A percentile compares a stretch with the other conserved stretches of the same genome.
These are phyloP conservation scores for Ypsolopha scabrella DNA, from an alignment of 2,888 invertebrate species.

Conservation along the genomic window DNA sequence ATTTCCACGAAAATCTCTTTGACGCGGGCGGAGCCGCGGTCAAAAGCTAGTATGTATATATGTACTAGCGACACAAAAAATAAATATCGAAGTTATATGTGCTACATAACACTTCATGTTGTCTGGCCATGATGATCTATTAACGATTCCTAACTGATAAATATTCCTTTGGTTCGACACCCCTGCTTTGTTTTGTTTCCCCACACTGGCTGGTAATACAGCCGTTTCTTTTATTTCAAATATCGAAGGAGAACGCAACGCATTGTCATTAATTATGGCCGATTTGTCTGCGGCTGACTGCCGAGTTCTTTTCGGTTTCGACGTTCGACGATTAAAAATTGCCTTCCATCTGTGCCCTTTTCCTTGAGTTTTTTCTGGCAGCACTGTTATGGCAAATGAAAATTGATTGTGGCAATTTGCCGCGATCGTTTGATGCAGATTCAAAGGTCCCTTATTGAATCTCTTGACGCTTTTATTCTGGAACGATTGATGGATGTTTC, in stretches of 20 bases:
- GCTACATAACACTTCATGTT: no score
- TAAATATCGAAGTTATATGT: no score
- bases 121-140: no score
- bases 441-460: conserved; percentile 36
- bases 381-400: conserved; percentile 35
- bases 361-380: conserved; percentile 15
- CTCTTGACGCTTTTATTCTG: conserved; percentile 32
- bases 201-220: conserved; percentile 20
- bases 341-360: conserved; percentile 39
- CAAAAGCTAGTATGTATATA: no score
- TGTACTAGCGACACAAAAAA: no score
- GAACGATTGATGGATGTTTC: conserved; percentile 41
- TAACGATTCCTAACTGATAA: no score
- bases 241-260: conserved; percentile 50
- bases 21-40: no score
- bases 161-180: conserved; percentile 70
- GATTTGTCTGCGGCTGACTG: conserved; percentile 63
- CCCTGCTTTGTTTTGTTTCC: conserved; percentile 39
- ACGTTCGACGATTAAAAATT: conserved; percentile 59
- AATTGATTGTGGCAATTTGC: conserved; percentile 60
- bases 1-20: no score
- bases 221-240: conserved; percentile 52
- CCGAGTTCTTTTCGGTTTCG: conserved; percentile 37
- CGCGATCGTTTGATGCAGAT: conserved; percentile 56
- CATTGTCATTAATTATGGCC: conserved; percentile 62